Evolutionary conservation across 2,113 vertebrate species (phyloP).

Genomic region (Rhombomys opimus): DNA sequence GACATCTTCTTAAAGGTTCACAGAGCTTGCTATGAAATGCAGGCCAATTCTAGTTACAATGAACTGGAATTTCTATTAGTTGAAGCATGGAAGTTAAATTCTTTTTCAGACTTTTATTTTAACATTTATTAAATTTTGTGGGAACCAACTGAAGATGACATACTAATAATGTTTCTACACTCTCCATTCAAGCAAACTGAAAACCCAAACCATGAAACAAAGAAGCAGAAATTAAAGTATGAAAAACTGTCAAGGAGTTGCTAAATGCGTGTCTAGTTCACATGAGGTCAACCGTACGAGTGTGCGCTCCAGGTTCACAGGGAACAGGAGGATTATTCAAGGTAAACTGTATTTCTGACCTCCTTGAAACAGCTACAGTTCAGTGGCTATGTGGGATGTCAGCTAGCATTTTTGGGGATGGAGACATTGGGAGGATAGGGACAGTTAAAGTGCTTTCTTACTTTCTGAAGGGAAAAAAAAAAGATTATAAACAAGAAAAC

Average conservation of each 20-base stretch:
- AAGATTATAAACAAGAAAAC: neutral
- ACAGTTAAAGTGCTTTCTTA: neutral
- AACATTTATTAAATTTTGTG: slow-evolving; percentile 10
- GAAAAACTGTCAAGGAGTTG: neutral
- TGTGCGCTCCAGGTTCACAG: neutral
- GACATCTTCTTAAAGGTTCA: slow-evolving; percentile 12
- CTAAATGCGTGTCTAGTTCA: slow-evolving; percentile 7
- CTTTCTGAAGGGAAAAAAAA: neutral
- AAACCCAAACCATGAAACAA: slow-evolving; percentile 51
- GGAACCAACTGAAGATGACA: slow-evolving; percentile 40
- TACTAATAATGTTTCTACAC: neutral
- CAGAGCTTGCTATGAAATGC: neutral
- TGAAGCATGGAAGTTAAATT: neutral
- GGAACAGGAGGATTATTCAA: neutral
- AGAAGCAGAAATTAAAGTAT: slow-evolving; percentile 40
- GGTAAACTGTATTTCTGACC: neutral
- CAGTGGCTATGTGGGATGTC: neutral
- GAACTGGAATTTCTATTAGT: neutral
- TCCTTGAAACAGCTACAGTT: neutral
- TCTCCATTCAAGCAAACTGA: slow-evolving; percentile 55
- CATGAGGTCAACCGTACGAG: neutral
- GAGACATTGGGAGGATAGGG: neutral
- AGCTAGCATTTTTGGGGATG: neutral
- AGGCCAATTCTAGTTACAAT: neutral
- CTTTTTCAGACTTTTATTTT: slow-evolving; percentile 55